Base-by-base conservation (phyloP, 2,888 invertebrate genomes). In the Cerceris ruficornis region DNA sequence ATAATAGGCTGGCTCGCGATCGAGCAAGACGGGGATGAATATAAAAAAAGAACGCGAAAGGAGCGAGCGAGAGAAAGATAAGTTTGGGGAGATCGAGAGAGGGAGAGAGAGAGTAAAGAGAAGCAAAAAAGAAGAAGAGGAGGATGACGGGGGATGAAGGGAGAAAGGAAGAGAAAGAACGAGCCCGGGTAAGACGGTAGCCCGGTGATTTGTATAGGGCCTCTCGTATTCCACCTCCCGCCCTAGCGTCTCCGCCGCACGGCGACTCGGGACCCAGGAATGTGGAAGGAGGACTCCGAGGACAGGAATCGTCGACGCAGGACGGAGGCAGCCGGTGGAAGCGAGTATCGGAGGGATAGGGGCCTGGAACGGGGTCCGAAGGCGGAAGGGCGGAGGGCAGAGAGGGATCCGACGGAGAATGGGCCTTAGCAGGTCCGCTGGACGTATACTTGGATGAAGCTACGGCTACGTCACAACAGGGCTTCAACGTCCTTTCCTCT, bases 181-280 rank as follows among this genome's bases (percentile, higher is more conserved):
- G 86, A 86, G 88, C 82, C 77, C 88, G 92, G 90, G 92, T 92
- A 92, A 91, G 91, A 90, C 92, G 90, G 92, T 91, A 91, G 92
- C 91, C 86, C 91, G 91, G 90, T 91, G 91, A 92, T 92, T 92
- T 92, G 92, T 92, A 92, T 92, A 90, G 90, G 91, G 90, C 88
- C 89, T 89, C 87, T 89, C 89, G 89, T 88, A 86, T 89, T 88
- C 89, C 88, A 87, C 89, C 86, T 86, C 87, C 88, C 87, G 84
- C 88, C 86, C 86, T 77, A 75, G 77, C 83, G 66, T 84, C 85
- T 84, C 83, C 80, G 75, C 81, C 84, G 81, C 84, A 83, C 85
- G 85, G 85, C 82, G 85, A 79, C 84, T 83, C 64, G 79, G 85
- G 82, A 83, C 81, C 83, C 77, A 87, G 89, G 88, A 89, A 89